Conservation (phyloP, 2,113 vertebrate species). For the Scytalopus superciliaris region DNA sequence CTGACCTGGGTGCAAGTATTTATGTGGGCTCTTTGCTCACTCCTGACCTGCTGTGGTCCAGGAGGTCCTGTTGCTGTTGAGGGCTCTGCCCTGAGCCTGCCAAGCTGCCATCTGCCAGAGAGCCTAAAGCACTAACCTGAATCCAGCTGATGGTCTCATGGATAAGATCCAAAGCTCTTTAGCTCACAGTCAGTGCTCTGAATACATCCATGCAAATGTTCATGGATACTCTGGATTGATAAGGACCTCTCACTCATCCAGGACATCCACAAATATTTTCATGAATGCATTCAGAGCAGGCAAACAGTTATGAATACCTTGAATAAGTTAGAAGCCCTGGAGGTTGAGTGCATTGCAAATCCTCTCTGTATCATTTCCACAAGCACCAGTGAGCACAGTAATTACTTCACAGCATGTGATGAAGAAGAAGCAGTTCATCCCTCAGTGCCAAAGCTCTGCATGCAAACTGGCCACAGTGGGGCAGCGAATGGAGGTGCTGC, state of each 20-base stretch:
- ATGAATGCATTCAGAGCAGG: not conserved
- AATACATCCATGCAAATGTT: not conserved
- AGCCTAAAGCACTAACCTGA: not conserved
- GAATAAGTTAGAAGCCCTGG: not conserved
- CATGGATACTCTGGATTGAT: not conserved
- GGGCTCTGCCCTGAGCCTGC: not conserved
- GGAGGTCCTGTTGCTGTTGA: not conserved
- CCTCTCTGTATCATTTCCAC: not conserved
- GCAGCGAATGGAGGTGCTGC: not conserved
- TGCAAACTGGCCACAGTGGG: not conserved
- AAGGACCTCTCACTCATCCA: not conserved
- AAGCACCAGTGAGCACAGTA: not conserved
- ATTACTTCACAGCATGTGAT: accelerated
- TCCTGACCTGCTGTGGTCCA: not conserved
- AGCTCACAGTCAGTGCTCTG: not conserved
- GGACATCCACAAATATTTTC: not conserved
- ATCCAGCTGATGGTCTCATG: not conserved
- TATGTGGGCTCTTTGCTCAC: accelerated
- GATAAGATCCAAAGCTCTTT: conserved; percentile 26
- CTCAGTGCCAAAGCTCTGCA: not conserved
- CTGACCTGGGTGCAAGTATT: not conserved
- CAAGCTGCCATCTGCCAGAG: not conserved
- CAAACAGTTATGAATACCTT: not conserved
- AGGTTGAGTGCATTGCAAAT: not conserved
- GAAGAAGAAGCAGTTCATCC: not conserved